Evolutionary conservation across 2,888 invertebrate genomes (phyloP), one percentile per base, ranked within the genome.

Genomic region (Brenthis hecate): DNA sequence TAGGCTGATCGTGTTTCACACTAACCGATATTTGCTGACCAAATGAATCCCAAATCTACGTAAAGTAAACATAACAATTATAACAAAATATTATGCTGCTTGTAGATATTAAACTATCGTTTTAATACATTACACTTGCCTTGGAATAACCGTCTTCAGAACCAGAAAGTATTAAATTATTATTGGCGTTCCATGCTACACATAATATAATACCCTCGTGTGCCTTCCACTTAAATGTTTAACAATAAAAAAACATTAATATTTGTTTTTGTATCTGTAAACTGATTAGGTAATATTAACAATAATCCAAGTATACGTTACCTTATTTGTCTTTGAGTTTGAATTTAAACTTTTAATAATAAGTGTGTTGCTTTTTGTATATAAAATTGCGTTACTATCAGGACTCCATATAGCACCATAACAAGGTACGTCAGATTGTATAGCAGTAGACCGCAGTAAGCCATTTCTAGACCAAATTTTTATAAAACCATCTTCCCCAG

Each of bases 391-490:
- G 50, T 94, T 94, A 75, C 95, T 95, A 76, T 95, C 95, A 0
- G 96, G 95, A 63, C 95, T 95, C 96, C 99, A 99, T 54, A 96
- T 95, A 3, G 98, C 96, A 66, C 95, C 95, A 78, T 98, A 96
- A 68, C 98, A 96, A 0, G 98, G 96, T 65, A 94, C 93, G 79
- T 96, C 96, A 67, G 96, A 96, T 74, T 95, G 95, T 75, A 97
- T 96, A 56, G 98, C 95, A 1, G 99, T 95, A 0, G 99, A 98
- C 2, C 99, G 94, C 14, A 99, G 93, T 94, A 98, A 96, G 14
- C 99, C 99, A 80, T 97, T 98, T 57, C 98, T 94, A 0, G 99
- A 99, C 99, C 99, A 99, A 70, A 99, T 96, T 91, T 99, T 99
- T 2, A 99, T 95, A 68, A 95, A 95, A 2, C 99, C 99, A 91